These are phyloP conservation scores for Babylonia areolata DNA, from an alignment of 1,140 invertebrate species.

Conservation along the genomic window DNA sequence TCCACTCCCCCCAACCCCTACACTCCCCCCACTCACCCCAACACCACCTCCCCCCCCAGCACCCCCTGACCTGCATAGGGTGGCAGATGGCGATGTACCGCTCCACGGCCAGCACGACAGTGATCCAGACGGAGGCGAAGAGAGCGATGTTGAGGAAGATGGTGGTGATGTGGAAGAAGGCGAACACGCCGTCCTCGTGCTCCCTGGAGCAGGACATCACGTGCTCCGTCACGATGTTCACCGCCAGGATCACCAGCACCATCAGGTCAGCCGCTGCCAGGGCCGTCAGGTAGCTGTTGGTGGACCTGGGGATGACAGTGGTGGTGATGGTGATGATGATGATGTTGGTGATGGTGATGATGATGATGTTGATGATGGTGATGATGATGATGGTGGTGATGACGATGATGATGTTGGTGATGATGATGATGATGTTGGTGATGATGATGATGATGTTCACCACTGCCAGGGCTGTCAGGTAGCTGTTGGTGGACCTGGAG, in stretches of 20 bases:
- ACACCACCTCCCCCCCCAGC: too few species aligned
- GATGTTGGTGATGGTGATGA: slow-evolving; percentile 59
- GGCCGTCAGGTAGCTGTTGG: slow-evolving; percentile 85
- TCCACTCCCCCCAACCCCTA: too few species aligned
- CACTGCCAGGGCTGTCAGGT: slow-evolving; percentile 84
- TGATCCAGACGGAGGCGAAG: slow-evolving; percentile 83
- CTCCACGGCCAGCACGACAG: slow-evolving; percentile 83
- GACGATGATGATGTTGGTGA: slow-evolving; percentile 43
- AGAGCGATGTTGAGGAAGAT: slow-evolving; percentile 64
- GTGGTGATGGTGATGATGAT: slow-evolving; percentile 85
- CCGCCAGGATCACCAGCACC: slow-evolving; percentile 80
- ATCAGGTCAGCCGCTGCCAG: slow-evolving; percentile 84
- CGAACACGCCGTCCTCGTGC: slow-evolving; percentile 9
- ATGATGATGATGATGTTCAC: slow-evolving; percentile 84
- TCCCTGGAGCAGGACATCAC: slow-evolving; percentile 19
- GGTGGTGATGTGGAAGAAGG: slow-evolving; percentile 19
- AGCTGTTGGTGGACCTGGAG: slow-evolving; percentile 83
- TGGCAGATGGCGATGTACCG: slow-evolving; percentile 87
- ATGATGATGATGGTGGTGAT: slow-evolving; percentile 17
- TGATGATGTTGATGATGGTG: slow-evolving; percentile 43
- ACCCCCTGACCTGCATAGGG: slow-evolving; percentile 80
- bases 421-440: slow-evolving; percentile 69
- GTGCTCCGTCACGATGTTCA: slow-evolving; percentile 51
- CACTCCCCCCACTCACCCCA: too few species aligned
- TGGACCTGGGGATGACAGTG: slow-evolving; percentile 80